Base-by-base conservation (phyloP, 2,797 vertebrate genomes). In the Takifugu ocellatus region DNA sequence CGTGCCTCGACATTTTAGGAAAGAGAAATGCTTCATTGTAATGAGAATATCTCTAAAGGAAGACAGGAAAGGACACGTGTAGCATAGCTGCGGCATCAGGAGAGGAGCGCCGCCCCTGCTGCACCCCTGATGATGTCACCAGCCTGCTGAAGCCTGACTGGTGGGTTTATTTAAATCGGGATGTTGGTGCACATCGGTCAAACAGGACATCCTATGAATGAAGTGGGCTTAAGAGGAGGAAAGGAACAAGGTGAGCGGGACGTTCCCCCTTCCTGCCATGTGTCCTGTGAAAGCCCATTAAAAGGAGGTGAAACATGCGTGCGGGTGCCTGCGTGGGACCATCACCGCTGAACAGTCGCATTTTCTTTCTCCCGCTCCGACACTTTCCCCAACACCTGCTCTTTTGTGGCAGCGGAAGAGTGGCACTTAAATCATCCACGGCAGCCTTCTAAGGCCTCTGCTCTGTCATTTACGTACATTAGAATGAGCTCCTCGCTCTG, bases 371-470 rank as follows among this genome's bases (percentile, higher is more conserved):
- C 66, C 62, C 69, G 49, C 10, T 16, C 63, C 77, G 68, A 81
- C 70, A 63, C 67, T 70, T 78, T 70, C 50, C 59, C 70, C 64
- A 83, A 63, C 56, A 70, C 72, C 69, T 72, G 17, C 51, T 58
- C 69, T 66, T 59, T 49, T 29, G 14, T 70, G 49, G 71, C 72
- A 50, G 6, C 56, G 47, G 66, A 56, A 78, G 67, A 69, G 60
- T 69, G 63, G 63, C 72, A 76, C 70, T 67, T 78, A 68, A 74
- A 80, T 75, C 75, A 68, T 70, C 74, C 56, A 25, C 55, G 71
- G 67, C 58, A 77, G 68, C 59, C 63, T 61, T 55, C 75, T 65
- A 42, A 56, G 42, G 14, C 52, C 51, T 67, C 73, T 60, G 39
- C 49, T 50, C 60, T 76, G 59, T 66, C 63, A 75, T 76, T 76